These are phyloP conservation scores for Mola mola DNA, from an alignment of 2,113 vertebrate genomes.

Conservation along the genomic window DNA sequence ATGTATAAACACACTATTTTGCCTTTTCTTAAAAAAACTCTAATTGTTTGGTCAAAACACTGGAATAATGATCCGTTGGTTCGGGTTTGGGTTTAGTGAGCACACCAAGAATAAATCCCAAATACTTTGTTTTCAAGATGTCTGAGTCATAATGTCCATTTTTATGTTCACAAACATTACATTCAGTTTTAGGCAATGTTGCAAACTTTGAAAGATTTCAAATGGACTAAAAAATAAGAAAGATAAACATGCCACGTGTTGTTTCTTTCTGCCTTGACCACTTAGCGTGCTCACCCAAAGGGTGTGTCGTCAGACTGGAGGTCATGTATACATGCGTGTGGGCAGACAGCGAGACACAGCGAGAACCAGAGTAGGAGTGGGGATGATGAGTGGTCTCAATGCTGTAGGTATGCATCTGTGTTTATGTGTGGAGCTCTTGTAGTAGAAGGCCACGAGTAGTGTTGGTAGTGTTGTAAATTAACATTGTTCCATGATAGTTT, in stretches of 20 bases:
- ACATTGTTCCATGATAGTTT: slow-evolving; percentile 22
- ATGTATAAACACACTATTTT: no score
- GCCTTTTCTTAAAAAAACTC: no score
- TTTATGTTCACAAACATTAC: slow-evolving; percentile 35
- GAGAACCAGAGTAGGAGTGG: background rate
- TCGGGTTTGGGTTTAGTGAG: background rate
- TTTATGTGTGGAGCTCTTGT: slow-evolving; percentile 5
- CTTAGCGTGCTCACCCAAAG: slow-evolving; percentile 26
- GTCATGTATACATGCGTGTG: slow-evolving; percentile 38
- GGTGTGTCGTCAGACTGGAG: slow-evolving; percentile 11
- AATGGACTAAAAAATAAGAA: slow-evolving; percentile 24
- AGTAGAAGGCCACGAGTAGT: slow-evolving; percentile 39
- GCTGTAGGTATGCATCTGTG: slow-evolving; percentile 24
- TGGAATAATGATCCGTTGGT: no score
- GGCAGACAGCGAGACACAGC: slow-evolving; percentile 11
- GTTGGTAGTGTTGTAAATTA: slow-evolving; percentile 31
- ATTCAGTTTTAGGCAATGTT: slow-evolving; percentile 45
- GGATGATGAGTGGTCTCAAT: background rate
- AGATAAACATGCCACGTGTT: slow-evolving; percentile 49
- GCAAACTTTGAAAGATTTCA: slow-evolving; percentile 34
- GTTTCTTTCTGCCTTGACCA: slow-evolving; percentile 30
- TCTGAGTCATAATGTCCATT: slow-evolving; percentile 35
- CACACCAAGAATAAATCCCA: slow-evolving; percentile 15
- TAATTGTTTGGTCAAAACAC: no score
- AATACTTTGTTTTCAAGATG: slow-evolving; percentile 32